Base-by-base conservation (phyloP, 2,888 invertebrate genomes). In the Stenchaetothrips biformis region DNA sequence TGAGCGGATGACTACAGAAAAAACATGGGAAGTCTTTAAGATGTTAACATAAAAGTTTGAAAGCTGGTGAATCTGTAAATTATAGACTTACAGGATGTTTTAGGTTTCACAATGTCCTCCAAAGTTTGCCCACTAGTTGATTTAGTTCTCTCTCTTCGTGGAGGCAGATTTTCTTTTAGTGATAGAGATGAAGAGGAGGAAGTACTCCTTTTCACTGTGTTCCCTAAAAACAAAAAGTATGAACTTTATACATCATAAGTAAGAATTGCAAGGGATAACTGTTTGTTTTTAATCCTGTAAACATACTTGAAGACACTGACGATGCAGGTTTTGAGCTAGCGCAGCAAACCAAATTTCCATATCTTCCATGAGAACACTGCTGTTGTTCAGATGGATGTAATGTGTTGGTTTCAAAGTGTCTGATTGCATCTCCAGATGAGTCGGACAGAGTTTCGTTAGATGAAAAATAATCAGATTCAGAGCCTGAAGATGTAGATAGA, bases 1-100 rank as follows among this genome's bases (percentile, higher is more conserved):
- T 13, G 91, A 90, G 85, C 89, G 89, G 81, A 92, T 92, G 85
- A 92, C 92, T 92, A 86, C 80, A 88, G 85, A 47, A 16, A 82
- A 62, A 80, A 48, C 37, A 37, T 37, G 1, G 37, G 37, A 37
- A 37, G 37, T 37, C 37, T 37, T 37, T 37, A 80, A 81, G 82
- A 67, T 47, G 16, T 16, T 0, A 37, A 21, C 21, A 59, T 18
- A 27, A 67, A 79, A 49, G 11, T 77, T 4, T 37, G 48, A 25
- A n/a, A n/a, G 80, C 18, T 80, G 8, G 1, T 4, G 2, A 80
- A 48, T 48, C 21, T n/a, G 25, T 79, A 53, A 37, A 59, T 1
- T 21, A 47, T 21, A 79, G 47, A 81, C 81, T 82, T 62, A 81
- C 82, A 81, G 48, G 82, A 81, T 77, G 82, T 81, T 80, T 82